These are phyloP conservation scores for Leucoma salicis DNA, from an alignment of 2,888 invertebrate genomes.

Conservation along the genomic window DNA sequence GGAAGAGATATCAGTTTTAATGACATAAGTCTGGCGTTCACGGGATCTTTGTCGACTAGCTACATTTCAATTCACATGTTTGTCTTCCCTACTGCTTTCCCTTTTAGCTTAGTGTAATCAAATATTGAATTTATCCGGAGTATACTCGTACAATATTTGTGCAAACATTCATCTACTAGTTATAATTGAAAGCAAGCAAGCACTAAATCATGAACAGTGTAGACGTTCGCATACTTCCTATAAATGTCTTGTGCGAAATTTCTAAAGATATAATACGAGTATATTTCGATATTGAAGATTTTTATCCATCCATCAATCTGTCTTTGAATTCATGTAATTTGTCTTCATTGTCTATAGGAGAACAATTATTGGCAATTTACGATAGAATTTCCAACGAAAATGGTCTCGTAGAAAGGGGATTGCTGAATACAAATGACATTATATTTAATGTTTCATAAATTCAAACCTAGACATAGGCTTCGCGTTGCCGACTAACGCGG, in stretches of 20 bases:
- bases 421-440: background rate
- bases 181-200: slow-evolving; percentile 28
- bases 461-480: too few species aligned
- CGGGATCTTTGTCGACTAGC: too few species aligned
- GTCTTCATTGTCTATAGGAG: background rate
- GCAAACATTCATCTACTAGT: slow-evolving; percentile 8
- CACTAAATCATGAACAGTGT: background rate
- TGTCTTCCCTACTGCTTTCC: background rate
- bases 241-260: too few species aligned
- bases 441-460: background rate
- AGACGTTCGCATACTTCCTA: too few species aligned
- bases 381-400: background rate
- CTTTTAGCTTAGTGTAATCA: background rate
- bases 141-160: slow-evolving; percentile 10
- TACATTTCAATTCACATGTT: background rate
- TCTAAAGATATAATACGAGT: too few species aligned
- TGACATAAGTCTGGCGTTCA: too few species aligned
- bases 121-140: slow-evolving; percentile 17
- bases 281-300: too few species aligned
- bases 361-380: background rate
- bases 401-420: background rate
- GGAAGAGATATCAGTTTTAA: too few species aligned
- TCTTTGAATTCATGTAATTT: too few species aligned
- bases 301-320: too few species aligned
- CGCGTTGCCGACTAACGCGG: too few species aligned